Percentiles rank a stretch among this genome's conserved stretches.
These are phyloP conservation scores for Trileptium ribeirensis DNA, from an alignment of 2,888 invertebrate species.

Conservation along the genomic window DNA sequence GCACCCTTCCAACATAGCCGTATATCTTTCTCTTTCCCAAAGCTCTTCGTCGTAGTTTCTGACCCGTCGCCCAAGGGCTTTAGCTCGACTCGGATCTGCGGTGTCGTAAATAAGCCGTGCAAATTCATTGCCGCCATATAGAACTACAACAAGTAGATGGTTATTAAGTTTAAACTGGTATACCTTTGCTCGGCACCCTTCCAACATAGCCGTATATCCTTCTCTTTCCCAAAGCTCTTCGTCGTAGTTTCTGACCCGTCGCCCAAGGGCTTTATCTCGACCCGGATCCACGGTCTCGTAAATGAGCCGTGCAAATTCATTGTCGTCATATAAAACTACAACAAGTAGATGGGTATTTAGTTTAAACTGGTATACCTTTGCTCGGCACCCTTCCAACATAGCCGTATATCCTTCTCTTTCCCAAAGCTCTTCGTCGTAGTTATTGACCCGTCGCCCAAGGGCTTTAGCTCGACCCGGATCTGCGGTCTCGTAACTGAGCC, in stretches of 20 bases:
- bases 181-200: constrained; percentile 49
- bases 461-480: constrained; percentile 46
- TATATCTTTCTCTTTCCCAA: constrained; percentile 41
- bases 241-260: constrained; percentile 48
- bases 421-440: constrained; percentile 48
- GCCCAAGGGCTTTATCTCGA: constrained; percentile 46
- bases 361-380: too few species aligned
- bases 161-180: too few species aligned
- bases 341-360: too few species aligned
- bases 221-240: constrained; percentile 42
- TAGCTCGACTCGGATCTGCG: constrained; percentile 43
- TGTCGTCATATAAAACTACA: constrained; percentile 21
- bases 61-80: constrained; percentile 48
- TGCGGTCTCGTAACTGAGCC: constrained; percentile 40
- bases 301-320: constrained; percentile 35
- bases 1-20: constrained; percentile 40
- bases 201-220: constrained; percentile 28
- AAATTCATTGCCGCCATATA: constrained; percentile 10
- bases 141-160: too few species aligned
- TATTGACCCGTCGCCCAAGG: constrained; percentile 46
- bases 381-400: constrained; percentile 42
- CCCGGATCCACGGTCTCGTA: constrained; percentile 41
- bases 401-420: constrained; percentile 15
- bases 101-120: constrained; percentile 41
- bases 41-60: constrained; percentile 43